These are phyloP conservation scores for Eptesicus fuscus DNA, from an alignment of 2,113 vertebrate species.

Conservation along the genomic window DNA sequence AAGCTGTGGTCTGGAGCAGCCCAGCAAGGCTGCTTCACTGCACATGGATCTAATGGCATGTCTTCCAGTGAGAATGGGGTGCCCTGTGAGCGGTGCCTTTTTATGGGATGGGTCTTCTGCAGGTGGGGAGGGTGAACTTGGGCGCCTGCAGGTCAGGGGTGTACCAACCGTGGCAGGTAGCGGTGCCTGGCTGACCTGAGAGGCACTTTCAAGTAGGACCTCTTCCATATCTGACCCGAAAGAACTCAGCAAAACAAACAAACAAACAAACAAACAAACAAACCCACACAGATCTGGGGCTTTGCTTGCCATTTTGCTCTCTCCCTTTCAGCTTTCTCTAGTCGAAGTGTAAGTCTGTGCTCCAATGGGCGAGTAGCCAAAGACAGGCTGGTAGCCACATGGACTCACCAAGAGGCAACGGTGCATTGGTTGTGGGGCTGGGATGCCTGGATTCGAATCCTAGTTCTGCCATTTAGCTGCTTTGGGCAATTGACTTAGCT, in stretches of 20 bases:
- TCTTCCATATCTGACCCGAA: neutral
- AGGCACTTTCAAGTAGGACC: neutral
- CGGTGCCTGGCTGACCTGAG: neutral
- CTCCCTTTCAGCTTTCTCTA: neutral
- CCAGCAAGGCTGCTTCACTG: neutral
- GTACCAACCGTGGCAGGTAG: accelerated
- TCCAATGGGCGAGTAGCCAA: neutral
- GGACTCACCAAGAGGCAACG: neutral
- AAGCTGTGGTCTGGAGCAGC: neutral
- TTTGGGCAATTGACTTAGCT: neutral
- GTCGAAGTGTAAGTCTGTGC: neutral
- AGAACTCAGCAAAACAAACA: neutral
- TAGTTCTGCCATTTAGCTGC: neutral
- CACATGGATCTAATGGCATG: neutral
- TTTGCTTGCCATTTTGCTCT: neutral
- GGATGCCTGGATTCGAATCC: neutral
- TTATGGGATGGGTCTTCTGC: neutral
- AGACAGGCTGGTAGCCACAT: neutral
- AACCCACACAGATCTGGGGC: neutral
- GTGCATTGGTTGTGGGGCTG: no score
- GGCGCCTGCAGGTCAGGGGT: no score
- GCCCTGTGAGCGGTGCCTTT: neutral
- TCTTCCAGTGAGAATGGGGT: neutral
- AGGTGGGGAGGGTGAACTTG: neutral
- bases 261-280: no score